Conservation (phyloP, 2,797 vertebrate species). For the Myotis planiceps region DNA sequence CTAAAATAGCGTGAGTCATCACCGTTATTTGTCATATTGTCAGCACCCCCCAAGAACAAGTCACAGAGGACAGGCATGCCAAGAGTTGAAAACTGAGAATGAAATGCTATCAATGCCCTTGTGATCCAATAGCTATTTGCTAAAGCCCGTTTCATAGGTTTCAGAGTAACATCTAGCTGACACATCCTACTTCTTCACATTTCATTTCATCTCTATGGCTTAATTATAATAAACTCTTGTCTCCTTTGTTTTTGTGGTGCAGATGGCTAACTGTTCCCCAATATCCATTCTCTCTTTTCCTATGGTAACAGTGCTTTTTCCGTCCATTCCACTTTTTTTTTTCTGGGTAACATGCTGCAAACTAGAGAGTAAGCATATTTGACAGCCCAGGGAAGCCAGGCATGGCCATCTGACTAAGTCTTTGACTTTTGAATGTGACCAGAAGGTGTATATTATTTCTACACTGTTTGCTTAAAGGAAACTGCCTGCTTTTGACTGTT, state of each 20-base stretch:
- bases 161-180: background rate
- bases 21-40: background rate
- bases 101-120: background rate
- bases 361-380: background rate
- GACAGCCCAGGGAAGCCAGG: background rate
- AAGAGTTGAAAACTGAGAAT: background rate
- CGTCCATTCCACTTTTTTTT: background rate
- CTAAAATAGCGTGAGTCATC: background rate
- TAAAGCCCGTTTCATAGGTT: background rate
- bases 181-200: background rate
- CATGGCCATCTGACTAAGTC: background rate
- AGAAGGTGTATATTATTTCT: background rate
- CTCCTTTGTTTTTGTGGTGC: background rate
- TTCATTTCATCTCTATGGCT: background rate
- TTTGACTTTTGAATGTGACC: background rate
- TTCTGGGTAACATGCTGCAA: background rate
- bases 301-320: background rate
- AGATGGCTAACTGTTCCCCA: background rate
- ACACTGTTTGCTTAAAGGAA: background rate
- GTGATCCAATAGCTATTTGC: background rate
- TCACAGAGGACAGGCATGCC: background rate
- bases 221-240: background rate
- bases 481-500: background rate
- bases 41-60: background rate
- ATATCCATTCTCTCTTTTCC: background rate